These are phyloP conservation scores for Lamprotornis superbus DNA, from an alignment of 2,113 vertebrate species.

Conservation along the genomic window DNA sequence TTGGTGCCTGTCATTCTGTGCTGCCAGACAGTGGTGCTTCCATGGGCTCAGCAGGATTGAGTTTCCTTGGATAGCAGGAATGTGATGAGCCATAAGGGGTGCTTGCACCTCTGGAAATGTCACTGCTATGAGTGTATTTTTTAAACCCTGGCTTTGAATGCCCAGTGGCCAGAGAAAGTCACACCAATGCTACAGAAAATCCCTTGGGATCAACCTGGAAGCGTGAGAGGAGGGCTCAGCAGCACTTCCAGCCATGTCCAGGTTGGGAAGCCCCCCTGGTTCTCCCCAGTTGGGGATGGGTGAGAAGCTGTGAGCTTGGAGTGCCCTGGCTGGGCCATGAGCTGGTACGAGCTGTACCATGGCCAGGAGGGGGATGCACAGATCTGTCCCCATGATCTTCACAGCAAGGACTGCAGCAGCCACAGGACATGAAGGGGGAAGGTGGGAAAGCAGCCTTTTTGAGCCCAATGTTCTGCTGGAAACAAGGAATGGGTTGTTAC, in stretches of 20 bases:
- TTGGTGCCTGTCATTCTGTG: neutral
- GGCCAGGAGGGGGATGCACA: accelerated
- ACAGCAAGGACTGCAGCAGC: neutral
- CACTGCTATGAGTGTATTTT: neutral
- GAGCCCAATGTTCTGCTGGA: neutral
- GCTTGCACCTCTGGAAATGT: neutral
- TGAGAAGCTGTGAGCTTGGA: neutral
- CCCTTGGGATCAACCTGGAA: neutral
- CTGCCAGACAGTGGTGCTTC: neutral
- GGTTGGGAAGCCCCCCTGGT: neutral
- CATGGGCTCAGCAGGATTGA: neutral
- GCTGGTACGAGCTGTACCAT: accelerated
- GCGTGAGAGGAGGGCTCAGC: neutral
- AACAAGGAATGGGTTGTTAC: neutral
- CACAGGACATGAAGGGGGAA: neutral
- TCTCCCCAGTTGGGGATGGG: neutral
- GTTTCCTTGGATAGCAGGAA: neutral
- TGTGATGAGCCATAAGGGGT: neutral
- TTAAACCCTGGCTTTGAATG: neutral
- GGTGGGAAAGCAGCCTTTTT: neutral
- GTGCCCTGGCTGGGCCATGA: neutral
- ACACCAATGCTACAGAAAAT: neutral
- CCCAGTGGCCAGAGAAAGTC: neutral
- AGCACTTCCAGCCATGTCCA: neutral
- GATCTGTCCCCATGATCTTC: neutral